These are phyloP conservation scores for Patella ulyssiponensis DNA, from an alignment of 2,888 invertebrate species.

Conservation along the genomic window DNA sequence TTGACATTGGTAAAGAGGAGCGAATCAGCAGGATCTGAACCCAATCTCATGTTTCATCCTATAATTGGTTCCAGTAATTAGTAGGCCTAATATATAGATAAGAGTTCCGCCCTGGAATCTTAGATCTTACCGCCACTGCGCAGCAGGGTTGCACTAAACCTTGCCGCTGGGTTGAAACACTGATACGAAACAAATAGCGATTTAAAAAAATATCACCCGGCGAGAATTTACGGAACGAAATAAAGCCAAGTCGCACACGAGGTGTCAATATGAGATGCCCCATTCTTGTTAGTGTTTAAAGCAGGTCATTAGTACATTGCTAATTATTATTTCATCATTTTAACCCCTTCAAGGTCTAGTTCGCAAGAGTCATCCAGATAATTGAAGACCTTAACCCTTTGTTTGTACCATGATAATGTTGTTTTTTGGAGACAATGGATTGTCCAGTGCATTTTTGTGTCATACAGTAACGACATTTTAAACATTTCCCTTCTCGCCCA, in stretches of 20 bases:
- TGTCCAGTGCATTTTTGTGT: too few relatives aligned
- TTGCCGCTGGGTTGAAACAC: not conserved
- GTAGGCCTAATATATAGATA: not conserved
- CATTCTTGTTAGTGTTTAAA: too few relatives aligned
- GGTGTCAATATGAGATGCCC: too few relatives aligned
- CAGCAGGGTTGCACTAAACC: not conserved
- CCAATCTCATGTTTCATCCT: not conserved
- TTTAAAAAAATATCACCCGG: slow-evolving; percentile 3
- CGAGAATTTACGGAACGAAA: not conserved
- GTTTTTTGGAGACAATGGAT: not conserved
- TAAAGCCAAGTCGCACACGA: too few relatives aligned
- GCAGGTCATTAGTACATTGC: not conserved
- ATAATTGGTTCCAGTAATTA: slow-evolving; percentile 12
- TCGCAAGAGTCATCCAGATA: not conserved
- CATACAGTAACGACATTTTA: too few relatives aligned
- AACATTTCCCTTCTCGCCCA: too few relatives aligned
- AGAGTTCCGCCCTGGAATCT: not conserved
- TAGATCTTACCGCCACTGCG: not conserved
- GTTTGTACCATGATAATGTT: not conserved
- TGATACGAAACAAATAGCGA: not conserved
- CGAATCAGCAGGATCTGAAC: too few relatives aligned
- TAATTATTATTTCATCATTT: slow-evolving; percentile 9
- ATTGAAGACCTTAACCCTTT: not conserved
- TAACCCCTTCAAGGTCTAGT: not conserved
- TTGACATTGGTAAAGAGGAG: too few relatives aligned